Percentiles rank a stretch among this genome's conserved stretches.
Conservation (phyloP, 2,797 vertebrate species). For the Callimico goeldii region DNA sequence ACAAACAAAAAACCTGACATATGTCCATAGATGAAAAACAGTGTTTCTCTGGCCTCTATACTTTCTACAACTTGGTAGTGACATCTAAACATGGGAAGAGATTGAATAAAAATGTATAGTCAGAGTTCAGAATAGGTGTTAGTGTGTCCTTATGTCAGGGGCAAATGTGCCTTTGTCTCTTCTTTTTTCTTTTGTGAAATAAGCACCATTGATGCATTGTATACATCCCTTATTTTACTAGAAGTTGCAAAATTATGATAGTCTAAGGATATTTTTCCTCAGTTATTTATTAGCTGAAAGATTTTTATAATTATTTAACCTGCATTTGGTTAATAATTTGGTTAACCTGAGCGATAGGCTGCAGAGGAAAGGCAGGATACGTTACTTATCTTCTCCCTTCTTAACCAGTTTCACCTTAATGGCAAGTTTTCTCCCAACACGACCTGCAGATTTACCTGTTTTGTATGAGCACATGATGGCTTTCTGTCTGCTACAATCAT, state of each 20-base stretch:
- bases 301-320: background rate
- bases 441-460: no score
- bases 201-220: no score
- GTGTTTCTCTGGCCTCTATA: accelerated
- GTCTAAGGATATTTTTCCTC: background rate
- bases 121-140: background rate
- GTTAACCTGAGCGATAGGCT: background rate
- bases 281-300: background rate
- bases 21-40: no score
- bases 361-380: background rate
- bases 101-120: background rate
- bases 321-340: background rate
- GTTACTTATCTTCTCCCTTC: background rate
- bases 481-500: background rate
- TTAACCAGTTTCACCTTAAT: background rate
- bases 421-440: background rate
- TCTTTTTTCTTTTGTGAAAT: background rate
- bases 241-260: background rate
- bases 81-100: no score
- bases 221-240: background rate
- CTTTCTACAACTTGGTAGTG: background rate
- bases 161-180: background rate
- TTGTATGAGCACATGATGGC: background rate
- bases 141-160: background rate
- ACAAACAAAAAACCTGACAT: no score